Evolutionary conservation across 2,797 vertebrate species (phyloP).

Genomic region (Cryptoprocta ferox): DNA sequence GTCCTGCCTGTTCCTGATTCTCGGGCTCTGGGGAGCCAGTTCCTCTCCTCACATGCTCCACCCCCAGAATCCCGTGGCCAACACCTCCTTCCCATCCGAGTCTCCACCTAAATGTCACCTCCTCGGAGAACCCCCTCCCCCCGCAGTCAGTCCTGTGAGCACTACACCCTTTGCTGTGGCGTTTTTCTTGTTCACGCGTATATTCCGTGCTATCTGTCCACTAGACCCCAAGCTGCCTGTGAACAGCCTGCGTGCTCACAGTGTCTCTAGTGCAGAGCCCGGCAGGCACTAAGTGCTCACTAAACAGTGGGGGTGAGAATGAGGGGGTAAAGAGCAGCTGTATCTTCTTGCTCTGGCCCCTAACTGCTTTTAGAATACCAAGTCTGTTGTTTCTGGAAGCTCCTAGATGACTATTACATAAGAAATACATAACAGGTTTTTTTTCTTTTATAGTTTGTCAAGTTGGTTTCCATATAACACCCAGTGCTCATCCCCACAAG

Average conservation of each 20-base stretch:
- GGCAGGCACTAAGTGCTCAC: not conserved
- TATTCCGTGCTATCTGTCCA: not conserved
- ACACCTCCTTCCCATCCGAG: not conserved
- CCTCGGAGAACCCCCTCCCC: not conserved
- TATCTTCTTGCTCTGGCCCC: not conserved
- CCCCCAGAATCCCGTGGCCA: fast-evolving
- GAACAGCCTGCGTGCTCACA: fast-evolving
- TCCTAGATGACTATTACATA: not conserved
- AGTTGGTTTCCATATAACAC: too few relatives aligned
- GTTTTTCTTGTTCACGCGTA: not conserved
- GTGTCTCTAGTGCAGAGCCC: fast-evolving
- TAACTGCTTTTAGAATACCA: not conserved
- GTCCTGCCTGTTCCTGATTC: not conserved
- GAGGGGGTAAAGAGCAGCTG: too few relatives aligned
- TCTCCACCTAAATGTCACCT: not conserved
- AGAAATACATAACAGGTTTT: not conserved
- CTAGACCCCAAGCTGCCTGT: not conserved
- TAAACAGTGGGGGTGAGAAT: not conserved
- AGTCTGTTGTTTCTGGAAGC: not conserved
- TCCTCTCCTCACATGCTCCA: not conserved
- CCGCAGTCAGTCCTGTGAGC: not conserved
- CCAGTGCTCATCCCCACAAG: too few relatives aligned
- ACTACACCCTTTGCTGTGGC: fast-evolving
- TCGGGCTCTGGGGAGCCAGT: not conserved
- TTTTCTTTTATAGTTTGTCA: too few relatives aligned